Evolutionary conservation across 2,888 invertebrate genomes (phyloP).

Genomic region (Pycnomerus fuliginosus): DNA sequence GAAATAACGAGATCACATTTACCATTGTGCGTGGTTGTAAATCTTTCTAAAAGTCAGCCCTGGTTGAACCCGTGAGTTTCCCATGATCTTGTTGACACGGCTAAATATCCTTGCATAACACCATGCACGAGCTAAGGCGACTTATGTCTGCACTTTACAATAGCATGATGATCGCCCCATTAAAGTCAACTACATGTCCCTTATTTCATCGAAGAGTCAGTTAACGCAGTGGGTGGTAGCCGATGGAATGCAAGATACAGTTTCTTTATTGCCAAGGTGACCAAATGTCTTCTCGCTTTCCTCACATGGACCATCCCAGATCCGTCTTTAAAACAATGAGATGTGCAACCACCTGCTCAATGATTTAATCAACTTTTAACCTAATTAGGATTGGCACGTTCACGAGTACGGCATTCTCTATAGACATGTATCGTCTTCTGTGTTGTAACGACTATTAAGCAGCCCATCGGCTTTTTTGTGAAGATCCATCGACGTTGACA

Average conservation of each 20-base stretch:
- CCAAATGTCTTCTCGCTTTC: too few species aligned
- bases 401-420: constrained; percentile 40
- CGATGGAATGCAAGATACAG: too few species aligned
- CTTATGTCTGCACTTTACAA: constrained; percentile 20
- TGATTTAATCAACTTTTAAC: constrained; percentile 33
- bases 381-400: constrained; percentile 39
- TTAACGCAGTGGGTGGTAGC: constrained; percentile 7
- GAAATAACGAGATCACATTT: too few species aligned
- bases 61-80: too few species aligned
- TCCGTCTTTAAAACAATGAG: constrained; percentile 9
- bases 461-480: constrained; percentile 3
- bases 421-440: constrained; percentile 27
- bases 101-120: constrained; percentile 28
- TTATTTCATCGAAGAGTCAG: too few species aligned
- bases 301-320: not conserved
- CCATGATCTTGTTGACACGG: constrained; percentile 33
- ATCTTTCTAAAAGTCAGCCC: too few species aligned
- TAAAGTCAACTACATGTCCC: too few species aligned
- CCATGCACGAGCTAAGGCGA: constrained; percentile 28
- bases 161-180: too few species aligned
- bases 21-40: too few species aligned
- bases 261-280: too few species aligned
- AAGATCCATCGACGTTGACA: constrained; percentile 6
- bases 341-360: constrained; percentile 23
- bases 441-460: constrained; percentile 13